Evolutionary conservation across 2,888 invertebrate species (phyloP).

Genomic region (Heteropelma amictum): DNA sequence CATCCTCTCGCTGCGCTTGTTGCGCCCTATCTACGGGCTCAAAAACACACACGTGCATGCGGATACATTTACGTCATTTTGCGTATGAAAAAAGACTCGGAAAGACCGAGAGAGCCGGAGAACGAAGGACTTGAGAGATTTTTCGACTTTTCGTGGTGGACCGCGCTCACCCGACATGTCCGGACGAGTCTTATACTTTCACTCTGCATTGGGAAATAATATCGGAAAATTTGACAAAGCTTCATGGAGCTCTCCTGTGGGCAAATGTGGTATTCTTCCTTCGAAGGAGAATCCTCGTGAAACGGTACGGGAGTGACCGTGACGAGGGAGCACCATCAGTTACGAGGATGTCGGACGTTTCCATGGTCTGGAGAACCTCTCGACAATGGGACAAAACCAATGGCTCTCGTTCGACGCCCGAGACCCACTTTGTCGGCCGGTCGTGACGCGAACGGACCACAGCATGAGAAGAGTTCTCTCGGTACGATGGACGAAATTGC

Average conservation of each 20-base stretch:
- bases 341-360: slow-evolving; percentile 67
- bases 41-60: no score
- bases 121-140: not conserved
- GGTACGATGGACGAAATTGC: slow-evolving; percentile 28
- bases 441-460: slow-evolving; percentile 53
- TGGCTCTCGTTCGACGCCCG: not conserved
- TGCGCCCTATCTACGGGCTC: slow-evolving; percentile 24
- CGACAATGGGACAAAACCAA: slow-evolving; percentile 63
- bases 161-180: not conserved
- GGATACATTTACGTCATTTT: not conserved
- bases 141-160: not conserved
- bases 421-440: slow-evolving; percentile 65
- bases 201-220: not conserved
- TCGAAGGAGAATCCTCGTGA: slow-evolving; percentile 37
- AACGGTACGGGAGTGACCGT: slow-evolving; percentile 67
- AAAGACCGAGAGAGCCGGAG: no score
- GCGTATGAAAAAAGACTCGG: not conserved
- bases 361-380: slow-evolving; percentile 61
- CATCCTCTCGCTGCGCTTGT: slow-evolving; percentile 12
- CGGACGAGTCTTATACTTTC: not conserved
- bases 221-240: not conserved
- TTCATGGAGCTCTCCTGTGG: not conserved
- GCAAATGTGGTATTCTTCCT: slow-evolving; percentile 18
- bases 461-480: slow-evolving; percentile 13
- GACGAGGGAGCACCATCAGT: slow-evolving; percentile 62